These are phyloP conservation scores for Dipodomys spectabilis DNA, from an alignment of 2,113 vertebrate species.

Conservation along the genomic window DNA sequence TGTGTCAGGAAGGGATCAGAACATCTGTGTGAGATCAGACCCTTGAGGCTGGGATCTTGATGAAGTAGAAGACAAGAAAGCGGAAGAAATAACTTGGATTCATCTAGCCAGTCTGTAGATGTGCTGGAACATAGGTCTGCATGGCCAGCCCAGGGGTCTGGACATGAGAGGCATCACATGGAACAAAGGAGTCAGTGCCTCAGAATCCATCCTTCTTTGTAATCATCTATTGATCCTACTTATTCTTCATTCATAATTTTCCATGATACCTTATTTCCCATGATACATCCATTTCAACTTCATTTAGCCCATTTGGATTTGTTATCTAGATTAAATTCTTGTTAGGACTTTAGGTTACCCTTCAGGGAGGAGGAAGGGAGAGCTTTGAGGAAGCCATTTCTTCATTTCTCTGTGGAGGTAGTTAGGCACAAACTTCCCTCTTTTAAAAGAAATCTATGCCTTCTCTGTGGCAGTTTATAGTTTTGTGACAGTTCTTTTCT, in stretches of 20 bases:
- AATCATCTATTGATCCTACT: constrained; percentile 16
- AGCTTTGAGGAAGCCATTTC: neutral
- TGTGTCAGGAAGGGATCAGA: neutral
- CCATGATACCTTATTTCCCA: constrained; percentile 53
- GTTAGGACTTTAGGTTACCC: constrained; percentile 52
- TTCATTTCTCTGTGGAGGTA: neutral
- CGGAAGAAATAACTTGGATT: neutral
- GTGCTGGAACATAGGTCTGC: neutral
- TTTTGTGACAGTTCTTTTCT: neutral
- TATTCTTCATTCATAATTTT: constrained; percentile 69
- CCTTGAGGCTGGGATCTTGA: neutral
- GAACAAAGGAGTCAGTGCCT: neutral
- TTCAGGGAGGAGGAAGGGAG: neutral
- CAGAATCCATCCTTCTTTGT: neutral
- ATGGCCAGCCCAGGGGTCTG: accelerated
- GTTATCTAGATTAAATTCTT: constrained; percentile 45
- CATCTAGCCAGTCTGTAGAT: accelerated
- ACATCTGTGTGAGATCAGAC: neutral
- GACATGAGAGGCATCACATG: neutral
- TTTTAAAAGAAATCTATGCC: neutral
- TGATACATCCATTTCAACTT: neutral
- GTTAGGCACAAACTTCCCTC: neutral
- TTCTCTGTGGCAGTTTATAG: neutral
- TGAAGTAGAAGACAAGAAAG: neutral
- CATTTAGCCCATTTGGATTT: constrained; percentile 26